Percentiles rank a stretch among this genome's conserved stretches.
Conservation (phyloP, 1,140 invertebrate genomes). For the Sogatella furcifera region DNA sequence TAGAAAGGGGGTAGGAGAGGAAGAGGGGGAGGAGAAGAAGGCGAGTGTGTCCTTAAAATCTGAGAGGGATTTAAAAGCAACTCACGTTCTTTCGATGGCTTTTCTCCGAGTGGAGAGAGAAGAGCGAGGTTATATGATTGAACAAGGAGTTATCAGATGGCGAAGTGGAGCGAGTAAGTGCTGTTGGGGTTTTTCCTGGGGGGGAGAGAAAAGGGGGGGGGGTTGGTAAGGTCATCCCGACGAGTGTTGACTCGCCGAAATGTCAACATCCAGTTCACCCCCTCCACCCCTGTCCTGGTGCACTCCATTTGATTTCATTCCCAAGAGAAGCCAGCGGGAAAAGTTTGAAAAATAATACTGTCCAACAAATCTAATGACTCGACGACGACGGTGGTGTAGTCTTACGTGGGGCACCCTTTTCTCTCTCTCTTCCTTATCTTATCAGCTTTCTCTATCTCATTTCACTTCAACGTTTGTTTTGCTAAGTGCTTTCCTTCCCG, state of each 20-base stretch:
- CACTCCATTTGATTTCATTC: constrained; percentile 11
- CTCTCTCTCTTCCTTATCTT: too few species aligned
- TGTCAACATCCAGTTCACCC: constrained; percentile 8
- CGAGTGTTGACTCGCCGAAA: constrained; percentile 10
- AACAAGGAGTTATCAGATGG: not conserved
- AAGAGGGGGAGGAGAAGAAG: not conserved
- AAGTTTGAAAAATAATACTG: constrained; percentile 16
- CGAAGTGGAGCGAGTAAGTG: not conserved
- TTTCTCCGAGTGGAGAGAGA: not conserved
- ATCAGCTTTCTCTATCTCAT: too few species aligned
- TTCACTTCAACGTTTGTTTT: constrained; percentile 7
- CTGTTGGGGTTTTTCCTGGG: not conserved
- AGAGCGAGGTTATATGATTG: not conserved
- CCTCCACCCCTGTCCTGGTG: not conserved
- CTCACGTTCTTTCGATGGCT: not conserved
- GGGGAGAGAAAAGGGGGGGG: not conserved
- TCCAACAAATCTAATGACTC: not conserved
- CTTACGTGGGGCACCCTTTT: not conserved
- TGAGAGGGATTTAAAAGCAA: not conserved
- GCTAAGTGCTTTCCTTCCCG: constrained; percentile 5
- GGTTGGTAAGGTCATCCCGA: constrained; percentile 8
- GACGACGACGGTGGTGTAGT: not conserved
- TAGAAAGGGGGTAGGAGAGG: too few species aligned
- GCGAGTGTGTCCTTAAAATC: not conserved
- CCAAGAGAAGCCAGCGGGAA: not conserved